Conservation (phyloP, 1,140 invertebrate species). For the Bombus pyrosoma region DNA sequence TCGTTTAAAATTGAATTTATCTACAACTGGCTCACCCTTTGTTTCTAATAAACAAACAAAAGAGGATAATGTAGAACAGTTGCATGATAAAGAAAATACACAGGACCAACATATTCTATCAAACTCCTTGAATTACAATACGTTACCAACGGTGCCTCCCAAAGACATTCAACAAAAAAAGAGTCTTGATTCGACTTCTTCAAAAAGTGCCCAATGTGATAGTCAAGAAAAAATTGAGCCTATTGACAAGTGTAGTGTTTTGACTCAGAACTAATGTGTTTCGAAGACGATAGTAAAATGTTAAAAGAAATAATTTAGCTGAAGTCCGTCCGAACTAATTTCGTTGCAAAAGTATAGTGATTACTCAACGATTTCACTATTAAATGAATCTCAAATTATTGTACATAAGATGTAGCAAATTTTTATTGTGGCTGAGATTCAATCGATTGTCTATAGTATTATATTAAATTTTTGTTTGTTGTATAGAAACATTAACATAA, state of each 20-base stretch:
- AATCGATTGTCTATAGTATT: conserved; percentile 54
- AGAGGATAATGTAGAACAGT: conserved; percentile 56
- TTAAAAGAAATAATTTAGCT: conserved; percentile 72
- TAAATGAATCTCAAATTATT: conserved; percentile 62
- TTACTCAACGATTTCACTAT: conserved; percentile 45
- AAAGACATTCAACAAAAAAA: conserved; percentile 47
- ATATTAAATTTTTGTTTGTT: conserved; percentile 35
- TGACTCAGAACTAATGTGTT: conserved; percentile 63
- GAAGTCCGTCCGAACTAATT: conserved; percentile 81
- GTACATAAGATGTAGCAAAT: conserved; percentile 59
- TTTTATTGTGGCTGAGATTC: conserved; percentile 48
- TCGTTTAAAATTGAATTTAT: conserved; percentile 87
- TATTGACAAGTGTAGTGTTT: conserved; percentile 71
- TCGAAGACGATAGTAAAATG: conserved; percentile 59
- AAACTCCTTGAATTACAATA: conserved; percentile 52
- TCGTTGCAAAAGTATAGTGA: conserved; percentile 64
- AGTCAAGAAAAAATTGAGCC: conserved; percentile 60
- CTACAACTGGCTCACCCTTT: conserved; percentile 64
- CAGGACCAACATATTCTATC: conserved; percentile 54
- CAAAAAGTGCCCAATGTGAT: conserved; percentile 69
- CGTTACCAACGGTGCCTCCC: conserved; percentile 65
- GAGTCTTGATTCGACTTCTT: conserved; percentile 41
- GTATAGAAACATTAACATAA: conserved; percentile 25
- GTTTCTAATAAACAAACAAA: conserved; percentile 50
- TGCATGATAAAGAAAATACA: conserved; percentile 35